Conservation (phyloP, 2,113 vertebrate species). For the Prietella phreatophila region DNA sequence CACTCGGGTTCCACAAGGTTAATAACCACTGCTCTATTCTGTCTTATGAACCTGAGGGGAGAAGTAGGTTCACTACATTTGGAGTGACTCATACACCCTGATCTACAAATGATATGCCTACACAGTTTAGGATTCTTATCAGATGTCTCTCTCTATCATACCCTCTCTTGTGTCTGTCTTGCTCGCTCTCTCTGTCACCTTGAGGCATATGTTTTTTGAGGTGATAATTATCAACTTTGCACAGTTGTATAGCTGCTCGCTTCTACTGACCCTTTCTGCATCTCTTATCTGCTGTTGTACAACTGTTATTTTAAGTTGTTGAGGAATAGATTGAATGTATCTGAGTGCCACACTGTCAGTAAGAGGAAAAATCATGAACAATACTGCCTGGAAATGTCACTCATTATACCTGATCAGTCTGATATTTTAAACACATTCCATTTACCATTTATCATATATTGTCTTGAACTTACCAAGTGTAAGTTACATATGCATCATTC, state of each 20-base stretch:
- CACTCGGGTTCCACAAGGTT: too few species aligned
- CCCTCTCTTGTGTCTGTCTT: not conserved
- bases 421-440: not conserved
- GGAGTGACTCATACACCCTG: not conserved
- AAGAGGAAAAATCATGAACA: not conserved
- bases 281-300: not conserved
- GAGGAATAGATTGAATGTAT: not conserved
- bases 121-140: not conserved
- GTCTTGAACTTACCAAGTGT: not conserved
- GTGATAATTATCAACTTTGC: not conserved
- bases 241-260: not conserved
- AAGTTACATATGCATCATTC: not conserved
- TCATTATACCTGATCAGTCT: not conserved
- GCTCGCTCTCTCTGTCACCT: not conserved
- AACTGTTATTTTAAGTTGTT: constrained; percentile 1
- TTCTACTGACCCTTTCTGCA: not conserved
- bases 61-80: not conserved
- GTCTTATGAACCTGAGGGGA: not conserved
- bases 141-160: not conserved
- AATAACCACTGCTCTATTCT: not conserved
- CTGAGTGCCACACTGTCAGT: not conserved
- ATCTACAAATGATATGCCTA: not conserved
- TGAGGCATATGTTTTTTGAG: not conserved
- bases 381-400: not conserved
- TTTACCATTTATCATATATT: not conserved